Evolutionary conservation across 2,113 vertebrate species (phyloP).

Genomic region (Melanotaenia duboulayi): DNA sequence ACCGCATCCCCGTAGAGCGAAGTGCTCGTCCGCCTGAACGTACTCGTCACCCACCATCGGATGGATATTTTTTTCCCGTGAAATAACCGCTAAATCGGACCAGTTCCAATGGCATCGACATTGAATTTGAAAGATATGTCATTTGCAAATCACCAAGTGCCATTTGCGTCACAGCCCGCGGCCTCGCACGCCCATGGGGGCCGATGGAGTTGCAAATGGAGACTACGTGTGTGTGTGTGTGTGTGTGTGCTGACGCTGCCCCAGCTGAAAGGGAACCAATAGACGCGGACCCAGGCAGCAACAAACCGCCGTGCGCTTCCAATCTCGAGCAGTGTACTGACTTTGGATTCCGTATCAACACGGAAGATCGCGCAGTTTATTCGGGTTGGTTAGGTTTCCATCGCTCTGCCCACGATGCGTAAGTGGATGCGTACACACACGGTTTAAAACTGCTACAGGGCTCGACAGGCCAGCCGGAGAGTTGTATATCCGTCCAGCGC

Average conservation of each 20-base stretch:
- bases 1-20: constrained; percentile 70
- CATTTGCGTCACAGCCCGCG: constrained; percentile 81
- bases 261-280: constrained; percentile 73
- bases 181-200: constrained; percentile 78
- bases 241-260: constrained; percentile 73
- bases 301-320: constrained; percentile 67
- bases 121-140: constrained; percentile 64
- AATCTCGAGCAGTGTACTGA: constrained; percentile 51
- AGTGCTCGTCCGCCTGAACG: constrained; percentile 60
- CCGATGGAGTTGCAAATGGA: constrained; percentile 81
- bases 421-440: constrained; percentile 66
- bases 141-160: constrained; percentile 76
- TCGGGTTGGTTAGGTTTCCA: constrained; percentile 40
- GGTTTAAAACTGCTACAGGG: constrained; percentile 23
- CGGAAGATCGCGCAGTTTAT: constrained; percentile 59
- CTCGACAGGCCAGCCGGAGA: constrained; percentile 60
- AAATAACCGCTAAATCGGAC: constrained; percentile 36
- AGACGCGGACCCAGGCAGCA: constrained; percentile 62
- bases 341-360: constrained; percentile 39
- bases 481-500: constrained; percentile 42
- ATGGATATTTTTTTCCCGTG: constrained; percentile 30
- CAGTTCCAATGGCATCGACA: constrained; percentile 33
- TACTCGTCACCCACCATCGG: constrained; percentile 50
- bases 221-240: constrained; percentile 56
- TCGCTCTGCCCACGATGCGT: constrained; percentile 59